Conservation (phyloP, 2,888 invertebrate genomes). For the Myathropa florea region DNA sequence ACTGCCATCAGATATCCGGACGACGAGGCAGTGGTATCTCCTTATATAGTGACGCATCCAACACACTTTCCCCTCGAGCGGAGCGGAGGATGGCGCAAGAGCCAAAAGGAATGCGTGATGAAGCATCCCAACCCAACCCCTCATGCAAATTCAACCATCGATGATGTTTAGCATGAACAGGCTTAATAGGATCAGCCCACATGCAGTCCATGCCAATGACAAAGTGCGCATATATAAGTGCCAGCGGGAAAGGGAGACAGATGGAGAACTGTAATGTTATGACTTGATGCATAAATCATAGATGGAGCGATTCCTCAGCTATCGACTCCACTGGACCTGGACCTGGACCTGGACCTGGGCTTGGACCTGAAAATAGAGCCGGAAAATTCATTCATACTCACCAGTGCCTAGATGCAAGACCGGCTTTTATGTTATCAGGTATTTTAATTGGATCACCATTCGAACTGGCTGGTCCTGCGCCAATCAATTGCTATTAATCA, state of each 20-base stretch:
- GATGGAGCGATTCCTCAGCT: conserved; percentile 56
- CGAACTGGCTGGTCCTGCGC: conserved; percentile 37
- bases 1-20: conserved; percentile 22
- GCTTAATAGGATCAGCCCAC: conserved; percentile 60
- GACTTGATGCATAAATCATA: conserved; percentile 64
- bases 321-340: not conserved
- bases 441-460: conserved; percentile 63
- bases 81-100: not conserved
- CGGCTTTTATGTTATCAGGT: conserved; percentile 38
- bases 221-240: conserved; percentile 55
- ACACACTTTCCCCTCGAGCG: no score
- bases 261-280: conserved; percentile 46
- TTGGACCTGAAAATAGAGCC: not conserved
- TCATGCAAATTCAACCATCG: conserved; percentile 51
- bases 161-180: conserved; percentile 51
- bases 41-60: not conserved
- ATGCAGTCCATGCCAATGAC: conserved; percentile 55
- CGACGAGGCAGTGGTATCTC: not conserved
- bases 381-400: conserved; percentile 47
- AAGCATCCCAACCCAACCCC: conserved; percentile 26
- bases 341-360: no score
- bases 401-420: not conserved
- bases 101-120: conserved; percentile 59
- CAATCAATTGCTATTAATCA: conserved; percentile 57
- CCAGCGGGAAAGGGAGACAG: not conserved